phyloP scores from a whole-genome alignment of 2,888 invertebrate genomes.

The Lasiommata megera region DNA sequence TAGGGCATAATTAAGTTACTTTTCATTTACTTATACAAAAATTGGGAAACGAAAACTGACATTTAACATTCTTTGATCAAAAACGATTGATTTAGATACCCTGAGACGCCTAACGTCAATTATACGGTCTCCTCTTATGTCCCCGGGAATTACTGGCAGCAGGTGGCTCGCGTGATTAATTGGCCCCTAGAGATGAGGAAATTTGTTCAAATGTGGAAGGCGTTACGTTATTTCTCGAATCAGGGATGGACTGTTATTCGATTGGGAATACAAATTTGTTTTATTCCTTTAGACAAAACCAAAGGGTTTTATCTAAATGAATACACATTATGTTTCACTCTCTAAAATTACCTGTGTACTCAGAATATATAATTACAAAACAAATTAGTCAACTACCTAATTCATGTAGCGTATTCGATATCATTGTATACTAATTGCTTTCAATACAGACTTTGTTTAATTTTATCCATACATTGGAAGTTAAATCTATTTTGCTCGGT shows the following conservation, averaged over 20 bases:
- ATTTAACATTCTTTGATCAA: neutral
- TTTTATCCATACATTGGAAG: too few relatives aligned
- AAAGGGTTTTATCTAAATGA: too few relatives aligned
- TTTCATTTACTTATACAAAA: too few relatives aligned
- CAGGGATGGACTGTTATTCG: slow-evolving; percentile 16
- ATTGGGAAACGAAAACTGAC: too few relatives aligned
- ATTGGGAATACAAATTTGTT: slow-evolving; percentile 16
- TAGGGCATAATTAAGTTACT: too few relatives aligned
- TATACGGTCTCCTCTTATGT: slow-evolving; percentile 17
- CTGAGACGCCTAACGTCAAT: neutral
- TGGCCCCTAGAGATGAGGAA: slow-evolving; percentile 47
- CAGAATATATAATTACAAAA: neutral
- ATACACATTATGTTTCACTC: neutral
- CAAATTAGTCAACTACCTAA: neutral
- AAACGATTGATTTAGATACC: neutral
- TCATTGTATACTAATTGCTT: neutral
- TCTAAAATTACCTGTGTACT: neutral
- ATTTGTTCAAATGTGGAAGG: slow-evolving; percentile 22
- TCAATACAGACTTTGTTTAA: too few relatives aligned
- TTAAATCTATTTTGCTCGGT: too few relatives aligned
- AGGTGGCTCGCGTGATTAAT: slow-evolving; percentile 71
- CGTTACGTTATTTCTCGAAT: slow-evolving; percentile 16
- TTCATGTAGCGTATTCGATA: neutral
- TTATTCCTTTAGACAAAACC: neutral
- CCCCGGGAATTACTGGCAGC: slow-evolving; percentile 54